These are phyloP conservation scores for Branchinecta lindahli DNA, from an alignment of 1,140 invertebrate species.

Conservation along the genomic window DNA sequence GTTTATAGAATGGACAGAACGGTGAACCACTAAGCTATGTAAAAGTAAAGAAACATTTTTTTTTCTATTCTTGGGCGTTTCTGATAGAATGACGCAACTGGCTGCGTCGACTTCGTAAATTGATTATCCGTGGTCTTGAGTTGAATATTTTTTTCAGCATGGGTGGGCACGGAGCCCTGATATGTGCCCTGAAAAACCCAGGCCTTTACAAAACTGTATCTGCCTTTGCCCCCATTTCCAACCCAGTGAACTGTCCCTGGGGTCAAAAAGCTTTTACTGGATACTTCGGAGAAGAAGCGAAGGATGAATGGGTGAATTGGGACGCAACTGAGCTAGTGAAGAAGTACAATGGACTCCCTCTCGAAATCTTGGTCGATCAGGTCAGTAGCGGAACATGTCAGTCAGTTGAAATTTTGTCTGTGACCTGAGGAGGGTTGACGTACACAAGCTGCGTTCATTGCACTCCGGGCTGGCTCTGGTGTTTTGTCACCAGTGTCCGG, in stretches of 20 bases:
- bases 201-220: slow-evolving; percentile 75
- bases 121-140: no score
- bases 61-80: background rate
- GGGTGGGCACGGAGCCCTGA: slow-evolving; percentile 92
- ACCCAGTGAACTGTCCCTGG: slow-evolving; percentile 71
- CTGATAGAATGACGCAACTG: background rate
- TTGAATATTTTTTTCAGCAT: slow-evolving; percentile 45
- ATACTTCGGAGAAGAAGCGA: slow-evolving; percentile 56
- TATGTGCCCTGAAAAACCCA: slow-evolving; percentile 81
- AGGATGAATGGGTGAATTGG: slow-evolving; percentile 59
- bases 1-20: no score
- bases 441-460: background rate
- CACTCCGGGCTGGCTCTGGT: no score
- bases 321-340: slow-evolving; percentile 72
- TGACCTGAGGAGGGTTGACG: background rate
- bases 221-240: slow-evolving; percentile 91
- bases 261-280: slow-evolving; percentile 70
- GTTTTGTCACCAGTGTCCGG: no score
- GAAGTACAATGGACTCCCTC: slow-evolving; percentile 63
- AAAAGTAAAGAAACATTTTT: no score
- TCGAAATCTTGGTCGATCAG: slow-evolving; percentile 80
- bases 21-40: no score
- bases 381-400: slow-evolving; percentile 34
- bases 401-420: slow-evolving; percentile 11
- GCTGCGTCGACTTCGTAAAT: no score